Percentiles rank a stretch among this genome's conserved stretches.
Conservation (phyloP, 30 jellyfish, hydroid and myxozoan genomes). For the Euphysa ruthae region DNA sequence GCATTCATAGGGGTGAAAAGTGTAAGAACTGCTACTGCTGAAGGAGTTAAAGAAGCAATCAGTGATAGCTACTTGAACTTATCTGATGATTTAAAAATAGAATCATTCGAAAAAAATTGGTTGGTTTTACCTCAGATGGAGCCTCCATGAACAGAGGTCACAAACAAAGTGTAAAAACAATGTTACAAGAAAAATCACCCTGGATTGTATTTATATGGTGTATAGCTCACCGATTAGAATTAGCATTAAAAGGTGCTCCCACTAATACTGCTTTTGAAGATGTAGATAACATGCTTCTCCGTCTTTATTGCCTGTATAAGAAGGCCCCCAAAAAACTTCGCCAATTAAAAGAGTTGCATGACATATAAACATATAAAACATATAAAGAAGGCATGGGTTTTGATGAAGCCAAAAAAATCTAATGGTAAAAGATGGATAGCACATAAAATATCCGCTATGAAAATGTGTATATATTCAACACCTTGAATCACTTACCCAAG, state of each 20-base stretch:
- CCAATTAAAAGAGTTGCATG: conserved; percentile 1
- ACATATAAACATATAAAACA: neutral
- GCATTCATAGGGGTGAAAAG: conserved; percentile 15
- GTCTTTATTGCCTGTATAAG: neutral
- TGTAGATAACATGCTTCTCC: conserved; percentile 2
- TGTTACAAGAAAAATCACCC: conserved; percentile 7
- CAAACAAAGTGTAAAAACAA: neutral
- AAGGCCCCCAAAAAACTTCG: conserved; percentile 25
- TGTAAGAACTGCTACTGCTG: neutral
- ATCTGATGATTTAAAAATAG: neutral
- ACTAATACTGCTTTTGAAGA: neutral
- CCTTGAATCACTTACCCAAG: neutral
- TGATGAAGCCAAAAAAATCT: neutral
- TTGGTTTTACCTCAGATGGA: conserved; percentile 25
- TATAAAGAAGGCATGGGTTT: no score
- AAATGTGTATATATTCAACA: conserved; percentile 2
- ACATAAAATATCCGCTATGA: conserved; percentile 18
- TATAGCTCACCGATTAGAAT: conserved; percentile 5
- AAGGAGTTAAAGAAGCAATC: conserved; percentile 6
- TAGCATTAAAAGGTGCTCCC: neutral
- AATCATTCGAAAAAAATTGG: neutral
- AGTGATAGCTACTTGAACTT: conserved; percentile 21
- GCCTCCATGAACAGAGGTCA: neutral
- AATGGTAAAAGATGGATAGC: conserved; percentile 21
- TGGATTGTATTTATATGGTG: conserved; percentile 13